phyloP scores from a whole-genome alignment of 2,888 invertebrate genomes.

The Alloscopus bannaensis region DNA sequence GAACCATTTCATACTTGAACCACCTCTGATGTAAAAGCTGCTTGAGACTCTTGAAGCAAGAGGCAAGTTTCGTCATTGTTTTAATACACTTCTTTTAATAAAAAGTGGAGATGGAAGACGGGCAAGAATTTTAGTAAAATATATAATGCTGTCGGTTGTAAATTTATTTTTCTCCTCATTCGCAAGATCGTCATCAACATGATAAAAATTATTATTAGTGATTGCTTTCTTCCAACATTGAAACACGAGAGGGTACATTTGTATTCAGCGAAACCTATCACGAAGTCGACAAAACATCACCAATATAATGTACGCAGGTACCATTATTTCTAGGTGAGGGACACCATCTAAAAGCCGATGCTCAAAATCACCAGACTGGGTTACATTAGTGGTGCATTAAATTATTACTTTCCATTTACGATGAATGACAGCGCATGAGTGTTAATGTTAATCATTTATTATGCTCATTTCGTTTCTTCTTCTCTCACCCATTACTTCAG shows the following conservation, averaged over 20 bases:
- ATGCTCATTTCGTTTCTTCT: slow-evolving; percentile 24
- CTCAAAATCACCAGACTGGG: slow-evolving; percentile 29
- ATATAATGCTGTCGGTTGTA: too few relatives aligned
- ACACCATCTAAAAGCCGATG: not conserved
- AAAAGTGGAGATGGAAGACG: too few relatives aligned
- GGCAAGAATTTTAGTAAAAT: too few relatives aligned
- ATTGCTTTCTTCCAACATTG: slow-evolving; percentile 33
- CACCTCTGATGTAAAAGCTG: too few relatives aligned
- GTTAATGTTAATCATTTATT: slow-evolving; percentile 69
- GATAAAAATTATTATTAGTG: slow-evolving; percentile 48
- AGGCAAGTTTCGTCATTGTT: too few relatives aligned
- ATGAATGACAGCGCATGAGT: slow-evolving; percentile 69
- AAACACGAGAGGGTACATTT: too few relatives aligned
- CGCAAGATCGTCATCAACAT: slow-evolving; percentile 34
- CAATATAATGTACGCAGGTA: too few relatives aligned
- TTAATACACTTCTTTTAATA: too few relatives aligned
- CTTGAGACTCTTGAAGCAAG: too few relatives aligned
- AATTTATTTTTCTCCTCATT: slow-evolving; percentile 7
- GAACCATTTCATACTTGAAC: slow-evolving; percentile 52
- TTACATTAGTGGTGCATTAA: slow-evolving; percentile 53
- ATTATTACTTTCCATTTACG: slow-evolving; percentile 53
- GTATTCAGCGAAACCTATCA: too few relatives aligned
- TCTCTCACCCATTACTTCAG: too few relatives aligned
- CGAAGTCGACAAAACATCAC: too few relatives aligned
- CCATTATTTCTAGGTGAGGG: slow-evolving; percentile 1